A percentile compares a stretch with the other conserved stretches of the same genome.
Evolutionary conservation across 2,113 vertebrate genomes (phyloP).

Genomic region (Lethenteron camtschaticum): DNA sequence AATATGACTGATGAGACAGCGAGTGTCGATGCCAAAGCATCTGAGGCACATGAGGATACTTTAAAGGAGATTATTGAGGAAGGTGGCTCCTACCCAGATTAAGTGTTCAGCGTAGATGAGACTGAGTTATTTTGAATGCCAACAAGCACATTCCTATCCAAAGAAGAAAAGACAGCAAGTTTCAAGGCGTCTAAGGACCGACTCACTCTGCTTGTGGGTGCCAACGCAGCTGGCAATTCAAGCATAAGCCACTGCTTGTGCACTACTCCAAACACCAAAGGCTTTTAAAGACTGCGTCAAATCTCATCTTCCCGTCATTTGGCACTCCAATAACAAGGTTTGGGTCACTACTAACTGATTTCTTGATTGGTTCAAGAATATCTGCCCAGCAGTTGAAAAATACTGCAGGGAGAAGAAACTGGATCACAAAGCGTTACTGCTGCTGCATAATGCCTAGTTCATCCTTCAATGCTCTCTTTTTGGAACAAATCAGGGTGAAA

Average conservation of each 20-base stretch:
- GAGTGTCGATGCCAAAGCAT: background rate
- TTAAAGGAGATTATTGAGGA: conserved; percentile 7
- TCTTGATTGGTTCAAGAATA: conserved; percentile 7
- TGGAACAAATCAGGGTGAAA: background rate
- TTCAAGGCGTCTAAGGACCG: conserved; percentile 9
- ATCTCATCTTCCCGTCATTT: conserved; percentile 4
- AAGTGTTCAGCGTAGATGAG: conserved; percentile 8
- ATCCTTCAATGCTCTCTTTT: background rate
- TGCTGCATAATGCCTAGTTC: conserved; percentile 6
- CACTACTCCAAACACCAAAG: conserved; percentile 1
- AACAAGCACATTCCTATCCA: conserved; percentile 7
- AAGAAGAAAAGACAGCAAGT: conserved; percentile 5
- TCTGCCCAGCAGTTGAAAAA: conserved; percentile 2
- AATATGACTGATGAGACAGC: background rate
- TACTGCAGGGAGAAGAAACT: background rate
- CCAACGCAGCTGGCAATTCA: conserved; percentile 1
- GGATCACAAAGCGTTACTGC: conserved; percentile 5
- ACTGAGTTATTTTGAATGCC: conserved; percentile 9
- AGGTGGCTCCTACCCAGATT: background rate
- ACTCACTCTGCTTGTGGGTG: conserved; percentile 8
- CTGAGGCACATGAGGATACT: background rate
- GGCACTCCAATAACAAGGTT: conserved; percentile 5
- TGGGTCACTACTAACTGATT: conserved; percentile 7
- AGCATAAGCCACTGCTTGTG: conserved; percentile 3
- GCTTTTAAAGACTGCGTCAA: conserved; percentile 6